Percentiles rank a stretch among this genome's conserved stretches.
phyloP scores from a whole-genome alignment of 2,888 invertebrate species.

The Lamellibrachia satsuma region DNA sequence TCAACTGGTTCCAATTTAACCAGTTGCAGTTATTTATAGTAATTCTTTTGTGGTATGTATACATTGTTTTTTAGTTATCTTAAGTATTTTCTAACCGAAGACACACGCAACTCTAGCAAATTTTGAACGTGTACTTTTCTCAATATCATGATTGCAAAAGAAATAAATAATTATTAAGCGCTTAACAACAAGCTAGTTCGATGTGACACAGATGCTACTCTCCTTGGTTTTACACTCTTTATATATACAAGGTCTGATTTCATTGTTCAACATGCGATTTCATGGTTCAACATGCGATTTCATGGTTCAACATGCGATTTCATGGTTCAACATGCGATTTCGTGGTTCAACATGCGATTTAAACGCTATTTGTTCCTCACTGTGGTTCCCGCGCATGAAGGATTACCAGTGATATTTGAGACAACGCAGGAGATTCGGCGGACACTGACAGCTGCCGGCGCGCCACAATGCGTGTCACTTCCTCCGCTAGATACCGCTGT shows the following conservation, averaged over 20 bases:
- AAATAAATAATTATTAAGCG: not conserved
- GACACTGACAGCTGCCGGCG: conserved; percentile 17
- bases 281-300: not conserved
- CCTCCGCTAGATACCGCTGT: not conserved
- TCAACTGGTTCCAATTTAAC: no score
- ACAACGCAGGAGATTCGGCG: not conserved
- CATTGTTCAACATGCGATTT: not conserved
- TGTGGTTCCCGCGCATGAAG: not conserved
- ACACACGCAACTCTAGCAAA: no score
- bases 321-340: not conserved
- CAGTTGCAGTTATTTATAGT: no score
- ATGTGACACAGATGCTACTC: not conserved
- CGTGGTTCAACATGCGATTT: not conserved
- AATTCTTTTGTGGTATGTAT: no score
- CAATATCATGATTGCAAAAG: not conserved
- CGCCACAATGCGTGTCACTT: not conserved
- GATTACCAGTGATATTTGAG: conserved; percentile 17
- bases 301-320: not conserved
- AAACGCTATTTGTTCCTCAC: not conserved
- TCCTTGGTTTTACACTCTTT: not conserved
- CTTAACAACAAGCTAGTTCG: not conserved
- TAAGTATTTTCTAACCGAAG: no score
- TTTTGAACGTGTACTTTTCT: no score
- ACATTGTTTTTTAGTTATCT: no score
- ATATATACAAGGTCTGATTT: not conserved